Percentiles rank a stretch among this genome's conserved stretches.
Evolutionary conservation across 2,888 invertebrate genomes (phyloP).

Genomic region (Agriotes lineatus): DNA sequence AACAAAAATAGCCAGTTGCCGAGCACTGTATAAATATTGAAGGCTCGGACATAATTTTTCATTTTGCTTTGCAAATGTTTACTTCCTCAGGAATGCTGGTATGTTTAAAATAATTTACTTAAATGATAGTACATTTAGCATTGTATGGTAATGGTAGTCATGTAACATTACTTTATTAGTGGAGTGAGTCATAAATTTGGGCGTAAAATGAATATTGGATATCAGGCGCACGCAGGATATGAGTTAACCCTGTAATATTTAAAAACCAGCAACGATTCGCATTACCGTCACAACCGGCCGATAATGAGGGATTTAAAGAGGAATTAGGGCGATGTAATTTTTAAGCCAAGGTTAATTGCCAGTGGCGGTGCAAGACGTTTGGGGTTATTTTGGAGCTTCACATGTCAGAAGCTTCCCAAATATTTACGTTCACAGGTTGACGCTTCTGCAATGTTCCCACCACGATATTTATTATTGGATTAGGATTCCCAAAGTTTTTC

Average conservation of each 20-base stretch:
- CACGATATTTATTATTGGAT: slow-evolving; percentile 9
- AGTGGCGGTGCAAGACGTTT: slow-evolving; percentile 3
- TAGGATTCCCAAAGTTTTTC: neutral
- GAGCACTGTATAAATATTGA: slow-evolving; percentile 1
- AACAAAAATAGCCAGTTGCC: neutral
- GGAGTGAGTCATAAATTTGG: slow-evolving; percentile 39
- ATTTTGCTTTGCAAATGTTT: slow-evolving; percentile 29
- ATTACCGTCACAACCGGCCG: neutral
- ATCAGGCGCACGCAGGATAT: slow-evolving; percentile 39
- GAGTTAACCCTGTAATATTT: slow-evolving; percentile 40
- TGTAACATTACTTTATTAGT: slow-evolving; percentile 29
- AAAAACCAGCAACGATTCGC: slow-evolving; percentile 3
- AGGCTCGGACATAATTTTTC: neutral
- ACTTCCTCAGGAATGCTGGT: slow-evolving; percentile 14
- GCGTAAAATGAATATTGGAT: slow-evolving; percentile 41
- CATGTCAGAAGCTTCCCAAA: slow-evolving; percentile 36
- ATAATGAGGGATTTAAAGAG: neutral
- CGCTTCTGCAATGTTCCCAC: slow-evolving; percentile 29
- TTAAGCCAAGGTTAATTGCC: slow-evolving; percentile 14
- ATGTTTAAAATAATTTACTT: slow-evolving; percentile 26
- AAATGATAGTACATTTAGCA: slow-evolving; percentile 33
- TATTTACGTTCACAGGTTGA: slow-evolving; percentile 32
- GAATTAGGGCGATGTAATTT: no score
- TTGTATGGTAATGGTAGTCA: slow-evolving; percentile 37
- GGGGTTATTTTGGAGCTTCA: slow-evolving; percentile 27